These are phyloP conservation scores for Dromaius novaehollandiae DNA, from an alignment of 2,113 vertebrate species.

Conservation along the genomic window DNA sequence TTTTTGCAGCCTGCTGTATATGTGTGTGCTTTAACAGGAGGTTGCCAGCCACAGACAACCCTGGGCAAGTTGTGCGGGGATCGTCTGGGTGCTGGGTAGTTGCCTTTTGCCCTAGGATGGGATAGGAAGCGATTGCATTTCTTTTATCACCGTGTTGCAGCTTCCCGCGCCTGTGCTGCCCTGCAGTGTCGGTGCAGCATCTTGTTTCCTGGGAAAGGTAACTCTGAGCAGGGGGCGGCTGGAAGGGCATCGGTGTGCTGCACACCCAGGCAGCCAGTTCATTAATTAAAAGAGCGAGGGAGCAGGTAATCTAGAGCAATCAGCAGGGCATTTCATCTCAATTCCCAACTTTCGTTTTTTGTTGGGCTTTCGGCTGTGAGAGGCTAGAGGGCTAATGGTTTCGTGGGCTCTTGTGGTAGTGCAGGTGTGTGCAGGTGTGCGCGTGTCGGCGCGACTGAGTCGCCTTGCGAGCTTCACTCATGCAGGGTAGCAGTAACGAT, in stretches of 20 bases:
- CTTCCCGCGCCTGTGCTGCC: background rate
- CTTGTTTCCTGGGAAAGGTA: background rate
- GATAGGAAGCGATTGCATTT: background rate
- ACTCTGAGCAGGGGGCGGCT: conserved; percentile 5
- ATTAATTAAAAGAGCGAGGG: conserved; percentile 16
- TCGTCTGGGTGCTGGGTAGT: background rate
- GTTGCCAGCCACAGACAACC: background rate
- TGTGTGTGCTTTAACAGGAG: background rate
- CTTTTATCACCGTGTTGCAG: background rate
- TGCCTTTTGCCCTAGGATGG: background rate
- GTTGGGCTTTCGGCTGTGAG: conserved; percentile 14
- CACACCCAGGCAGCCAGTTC: conserved; percentile 8
- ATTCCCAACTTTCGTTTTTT: conserved; percentile 15
- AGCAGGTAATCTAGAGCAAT: conserved; percentile 42
- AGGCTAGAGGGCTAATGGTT: background rate
- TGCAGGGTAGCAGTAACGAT: background rate
- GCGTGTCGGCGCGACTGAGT: background rate
- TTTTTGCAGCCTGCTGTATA: background rate
- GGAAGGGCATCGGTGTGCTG: background rate
- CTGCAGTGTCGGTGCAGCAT: background rate
- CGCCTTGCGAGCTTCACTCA: background rate
- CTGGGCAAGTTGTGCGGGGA: background rate
- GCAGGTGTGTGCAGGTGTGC: background rate
- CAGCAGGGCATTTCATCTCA: conserved; percentile 44
- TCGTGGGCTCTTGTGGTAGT: background rate